Conservation (phyloP, 2,797 vertebrate genomes). For the Furcifer pardalis region DNA sequence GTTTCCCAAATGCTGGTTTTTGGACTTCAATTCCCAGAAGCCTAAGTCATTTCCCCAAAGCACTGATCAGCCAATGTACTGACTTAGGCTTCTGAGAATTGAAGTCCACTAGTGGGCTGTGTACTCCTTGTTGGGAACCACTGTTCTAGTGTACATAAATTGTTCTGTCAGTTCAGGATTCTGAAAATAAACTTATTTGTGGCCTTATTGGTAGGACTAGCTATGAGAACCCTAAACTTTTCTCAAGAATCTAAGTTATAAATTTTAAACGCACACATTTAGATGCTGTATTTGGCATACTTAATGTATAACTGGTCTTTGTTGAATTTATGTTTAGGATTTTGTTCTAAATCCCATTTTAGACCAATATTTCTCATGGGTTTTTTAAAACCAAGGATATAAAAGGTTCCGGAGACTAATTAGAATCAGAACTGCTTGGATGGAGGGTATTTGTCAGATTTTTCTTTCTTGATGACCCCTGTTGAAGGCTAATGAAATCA, state of each 20-base stretch:
- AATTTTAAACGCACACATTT: background rate
- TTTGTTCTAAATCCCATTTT: background rate
- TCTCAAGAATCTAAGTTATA: background rate
- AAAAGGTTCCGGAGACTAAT: background rate
- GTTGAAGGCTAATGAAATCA: background rate
- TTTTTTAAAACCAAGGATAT: background rate
- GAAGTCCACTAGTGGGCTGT: too few relatives aligned
- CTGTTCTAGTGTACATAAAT: too few relatives aligned
- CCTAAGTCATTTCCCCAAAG: too few relatives aligned
- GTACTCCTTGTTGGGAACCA: too few relatives aligned
- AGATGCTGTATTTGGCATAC: background rate
- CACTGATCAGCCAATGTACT: too few relatives aligned
- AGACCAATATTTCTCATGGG: background rate
- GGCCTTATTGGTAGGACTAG: too few relatives aligned
- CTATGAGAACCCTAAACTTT: background rate
- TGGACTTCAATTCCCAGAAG: too few relatives aligned
- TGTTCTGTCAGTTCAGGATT: background rate
- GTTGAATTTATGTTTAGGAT: background rate
- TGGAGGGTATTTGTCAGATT: background rate
- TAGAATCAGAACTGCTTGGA: background rate
- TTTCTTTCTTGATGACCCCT: background rate
- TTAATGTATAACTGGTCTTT: background rate
- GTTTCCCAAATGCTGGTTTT: too few relatives aligned
- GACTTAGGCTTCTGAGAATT: too few relatives aligned
- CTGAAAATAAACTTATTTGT: background rate